A percentile compares a stretch with the other conserved stretches of the same genome.
Conservation (phyloP, 2,888 invertebrate genomes). For the Eilema caniola region DNA sequence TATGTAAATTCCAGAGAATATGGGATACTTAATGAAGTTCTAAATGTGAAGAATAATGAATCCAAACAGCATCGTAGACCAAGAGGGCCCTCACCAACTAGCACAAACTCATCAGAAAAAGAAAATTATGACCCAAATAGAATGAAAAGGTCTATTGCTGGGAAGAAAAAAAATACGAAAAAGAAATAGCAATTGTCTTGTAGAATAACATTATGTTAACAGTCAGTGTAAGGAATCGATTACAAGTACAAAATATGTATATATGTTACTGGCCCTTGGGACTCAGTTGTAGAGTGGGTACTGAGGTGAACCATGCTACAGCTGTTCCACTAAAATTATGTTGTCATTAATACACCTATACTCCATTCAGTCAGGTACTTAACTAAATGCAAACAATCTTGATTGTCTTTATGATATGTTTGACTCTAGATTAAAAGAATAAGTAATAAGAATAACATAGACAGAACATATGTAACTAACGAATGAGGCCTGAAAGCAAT, state of each 20-base stretch:
- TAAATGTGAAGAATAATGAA: constrained; percentile 48
- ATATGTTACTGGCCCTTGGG: neutral
- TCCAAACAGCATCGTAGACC: constrained; percentile 53
- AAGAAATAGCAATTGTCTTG: constrained; percentile 34
- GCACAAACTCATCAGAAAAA: constrained; percentile 80
- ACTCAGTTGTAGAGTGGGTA: neutral
- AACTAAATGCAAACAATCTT: too few species aligned
- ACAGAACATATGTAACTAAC: too few species aligned
- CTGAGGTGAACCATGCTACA: neutral
- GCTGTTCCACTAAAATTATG: neutral
- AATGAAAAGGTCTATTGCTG: constrained; percentile 52
- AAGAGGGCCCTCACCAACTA: constrained; percentile 70
- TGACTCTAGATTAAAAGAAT: too few species aligned
- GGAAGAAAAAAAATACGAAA: constrained; percentile 58
- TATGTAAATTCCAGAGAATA: constrained; percentile 61
- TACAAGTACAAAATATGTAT: neutral
- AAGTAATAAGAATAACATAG: too few species aligned
- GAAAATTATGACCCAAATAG: constrained; percentile 80
- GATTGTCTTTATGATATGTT: too few species aligned
- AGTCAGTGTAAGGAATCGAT: neutral
- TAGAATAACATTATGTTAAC: neutral
- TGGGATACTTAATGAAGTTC: constrained; percentile 62
- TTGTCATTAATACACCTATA: neutral
- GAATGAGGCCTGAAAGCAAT: too few species aligned
- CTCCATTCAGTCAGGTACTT: too few species aligned